Evolutionary conservation across 2,797 vertebrate species (phyloP), one percentile per base, ranked within the genome.

Genomic region (Lepidocolaptes lacrymiger): DNA sequence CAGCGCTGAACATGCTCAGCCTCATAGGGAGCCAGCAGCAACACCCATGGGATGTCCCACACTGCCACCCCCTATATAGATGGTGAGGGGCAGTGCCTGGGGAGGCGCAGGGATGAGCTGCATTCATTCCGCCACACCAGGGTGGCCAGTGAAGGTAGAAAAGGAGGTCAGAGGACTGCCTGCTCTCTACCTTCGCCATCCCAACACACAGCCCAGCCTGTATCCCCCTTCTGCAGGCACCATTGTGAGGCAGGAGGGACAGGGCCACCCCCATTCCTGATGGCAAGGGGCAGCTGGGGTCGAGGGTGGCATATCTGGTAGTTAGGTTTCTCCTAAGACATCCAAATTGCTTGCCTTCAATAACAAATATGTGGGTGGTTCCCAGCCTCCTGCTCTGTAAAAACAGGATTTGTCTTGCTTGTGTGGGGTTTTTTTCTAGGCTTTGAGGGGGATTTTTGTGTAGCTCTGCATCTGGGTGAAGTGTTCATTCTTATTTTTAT

Each of bases 311-410:
- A 0, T 89, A 73, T 74, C 77, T 74, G 63, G 37, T 66, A 83
- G 36, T 46, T 67, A 68, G 44, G 12, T 28, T 88, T 85, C 67
- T 88, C 77, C 56, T 28, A 37, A 90, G 72, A 88, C 77, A 88
- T 72, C 27, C 0, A 0, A 89, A 51, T 85, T 94, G 89, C 73
- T 94, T 91, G 76, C 52, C 52, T 88, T 55, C 48, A 39, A 23
- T 91, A 67, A 94, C 84, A 93, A 96, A 95, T 85, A 79, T 12
- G 66, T 91, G 61, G 76, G 86, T 93, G 66, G 83, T 91, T 96
- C 88, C 63, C 72, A 85, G 34, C 75, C 63, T 91, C 62, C 39
- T 95, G 79, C 58, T 84, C 82, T 51, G 43, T 75, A 75, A 88
- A 94, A 94, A n/a, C 59, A 89, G 51, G 39, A 44, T 93, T 95